These are phyloP conservation scores for Rafetus swinhoei DNA, from an alignment of 2,113 vertebrate genomes.

Conservation along the genomic window DNA sequence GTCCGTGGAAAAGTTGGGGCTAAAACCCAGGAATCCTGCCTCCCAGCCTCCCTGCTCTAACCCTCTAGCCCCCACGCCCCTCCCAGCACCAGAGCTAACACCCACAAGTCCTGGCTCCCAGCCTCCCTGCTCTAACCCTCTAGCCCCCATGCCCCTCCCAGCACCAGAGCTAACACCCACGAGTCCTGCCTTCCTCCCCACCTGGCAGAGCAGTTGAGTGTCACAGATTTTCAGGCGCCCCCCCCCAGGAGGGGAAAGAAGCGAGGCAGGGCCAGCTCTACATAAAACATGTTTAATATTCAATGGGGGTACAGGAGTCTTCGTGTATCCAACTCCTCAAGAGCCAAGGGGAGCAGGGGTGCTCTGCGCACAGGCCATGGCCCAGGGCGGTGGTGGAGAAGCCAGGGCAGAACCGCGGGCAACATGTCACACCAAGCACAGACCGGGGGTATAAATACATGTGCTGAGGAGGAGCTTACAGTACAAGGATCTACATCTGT, in stretches of 20 bases:
- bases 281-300: slow-evolving; percentile 80
- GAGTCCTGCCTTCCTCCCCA: background rate
- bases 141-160: background rate
- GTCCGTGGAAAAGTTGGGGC: background rate
- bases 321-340: slow-evolving; percentile 10
- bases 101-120: background rate
- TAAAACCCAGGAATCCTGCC: background rate
- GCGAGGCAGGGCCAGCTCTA: slow-evolving; percentile 61
- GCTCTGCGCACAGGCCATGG: slow-evolving; percentile 6
- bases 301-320: slow-evolving; percentile 26
- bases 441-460: slow-evolving; percentile 24
- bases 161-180: background rate
- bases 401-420: background rate
- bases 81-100: background rate
- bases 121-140: background rate
- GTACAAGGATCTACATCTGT: background rate
- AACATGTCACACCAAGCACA: slow-evolving; percentile 58
- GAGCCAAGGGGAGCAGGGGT: background rate
- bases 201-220: too few relatives aligned
- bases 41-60: background rate
- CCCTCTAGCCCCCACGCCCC: background rate
- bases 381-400: background rate
- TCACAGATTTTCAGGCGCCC: background rate
- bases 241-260: slow-evolving; percentile 54
- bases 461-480: background rate